Percentiles rank a stretch among this genome's conserved stretches.
phyloP scores from a whole-genome alignment of 2,797 vertebrate genomes.

The Leptatherina wallacei region DNA sequence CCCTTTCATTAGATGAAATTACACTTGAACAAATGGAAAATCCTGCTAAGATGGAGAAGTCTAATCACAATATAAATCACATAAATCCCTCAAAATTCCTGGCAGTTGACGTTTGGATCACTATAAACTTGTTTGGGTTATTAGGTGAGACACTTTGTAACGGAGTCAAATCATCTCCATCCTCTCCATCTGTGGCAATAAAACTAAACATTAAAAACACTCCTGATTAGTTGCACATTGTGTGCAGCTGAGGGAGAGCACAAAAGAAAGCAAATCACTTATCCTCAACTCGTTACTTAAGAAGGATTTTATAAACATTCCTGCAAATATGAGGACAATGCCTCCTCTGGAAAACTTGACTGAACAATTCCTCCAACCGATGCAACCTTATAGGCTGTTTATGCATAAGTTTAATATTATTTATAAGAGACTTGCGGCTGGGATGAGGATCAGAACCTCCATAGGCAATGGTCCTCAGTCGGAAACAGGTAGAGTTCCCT shows the following conservation, averaged over 20 bases:
- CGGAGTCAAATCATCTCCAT: slow-evolving; percentile 4
- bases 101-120: slow-evolving; percentile 8
- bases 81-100: slow-evolving; percentile 11
- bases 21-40: slow-evolving; percentile 4
- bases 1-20: background rate
- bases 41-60: slow-evolving; percentile 7
- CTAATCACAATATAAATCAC: slow-evolving; percentile 8
- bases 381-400: no score
- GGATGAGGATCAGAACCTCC: no score
- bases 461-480: no score
- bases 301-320: no score
- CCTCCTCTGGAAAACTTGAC: no score
- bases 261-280: background rate
- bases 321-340: no score
- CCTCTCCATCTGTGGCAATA: slow-evolving; percentile 17
- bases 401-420: no score
- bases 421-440: no score
- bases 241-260: background rate
- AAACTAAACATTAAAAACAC: slow-evolving; percentile 4
- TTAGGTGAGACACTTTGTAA: slow-evolving; percentile 6
- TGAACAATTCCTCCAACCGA: no score
- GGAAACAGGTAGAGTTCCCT: no score
- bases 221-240: background rate
- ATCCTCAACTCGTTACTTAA: no score
- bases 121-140: background rate